A percentile compares a stretch with the other conserved stretches of the same genome.
phyloP scores from a whole-genome alignment of 1,140 invertebrate species.

The Lerema accius region DNA sequence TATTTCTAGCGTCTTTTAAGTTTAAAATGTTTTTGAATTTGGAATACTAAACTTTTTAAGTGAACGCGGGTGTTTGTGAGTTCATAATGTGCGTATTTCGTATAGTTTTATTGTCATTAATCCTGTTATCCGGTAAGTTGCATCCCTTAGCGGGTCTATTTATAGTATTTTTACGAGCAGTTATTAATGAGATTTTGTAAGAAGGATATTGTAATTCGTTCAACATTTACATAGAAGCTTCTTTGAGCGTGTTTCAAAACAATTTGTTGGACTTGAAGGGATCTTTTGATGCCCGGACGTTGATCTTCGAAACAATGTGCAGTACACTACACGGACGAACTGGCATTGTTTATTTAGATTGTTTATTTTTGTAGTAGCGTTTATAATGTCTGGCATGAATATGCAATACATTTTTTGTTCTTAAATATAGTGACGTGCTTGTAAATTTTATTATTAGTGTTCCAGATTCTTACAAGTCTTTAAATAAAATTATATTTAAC shows the following conservation, averaged over 20 bases:
- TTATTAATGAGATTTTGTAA: constrained; percentile 71
- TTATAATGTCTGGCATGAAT: no score
- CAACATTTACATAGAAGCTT: constrained; percentile 50
- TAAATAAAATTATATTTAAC: no score
- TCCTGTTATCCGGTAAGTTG: constrained; percentile 71
- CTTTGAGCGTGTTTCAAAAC: constrained; percentile 52
- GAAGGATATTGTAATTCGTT: constrained; percentile 61
- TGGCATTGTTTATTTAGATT: constrained; percentile 12
- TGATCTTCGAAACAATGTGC: constrained; percentile 22
- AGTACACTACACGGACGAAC: background rate
- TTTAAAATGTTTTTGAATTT: constrained; percentile 56
- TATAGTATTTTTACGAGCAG: constrained; percentile 68
- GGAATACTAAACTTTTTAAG: constrained; percentile 37
- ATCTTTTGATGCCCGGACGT: constrained; percentile 19
- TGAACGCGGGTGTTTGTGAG: constrained; percentile 49
- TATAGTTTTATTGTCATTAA: constrained; percentile 58
- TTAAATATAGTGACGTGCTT: no score
- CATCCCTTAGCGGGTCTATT: constrained; percentile 69
- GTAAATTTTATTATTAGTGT: no score
- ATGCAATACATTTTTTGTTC: no score
- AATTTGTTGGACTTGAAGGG: constrained; percentile 15
- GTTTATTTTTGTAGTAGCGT: constrained; percentile 16
- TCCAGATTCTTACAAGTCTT: no score
- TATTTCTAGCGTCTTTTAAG: constrained; percentile 48
- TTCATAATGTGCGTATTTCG: constrained; percentile 62